These are phyloP conservation scores for Heloderma charlesbogerti DNA, from an alignment of 2,113 vertebrate genomes.

Conservation along the genomic window DNA sequence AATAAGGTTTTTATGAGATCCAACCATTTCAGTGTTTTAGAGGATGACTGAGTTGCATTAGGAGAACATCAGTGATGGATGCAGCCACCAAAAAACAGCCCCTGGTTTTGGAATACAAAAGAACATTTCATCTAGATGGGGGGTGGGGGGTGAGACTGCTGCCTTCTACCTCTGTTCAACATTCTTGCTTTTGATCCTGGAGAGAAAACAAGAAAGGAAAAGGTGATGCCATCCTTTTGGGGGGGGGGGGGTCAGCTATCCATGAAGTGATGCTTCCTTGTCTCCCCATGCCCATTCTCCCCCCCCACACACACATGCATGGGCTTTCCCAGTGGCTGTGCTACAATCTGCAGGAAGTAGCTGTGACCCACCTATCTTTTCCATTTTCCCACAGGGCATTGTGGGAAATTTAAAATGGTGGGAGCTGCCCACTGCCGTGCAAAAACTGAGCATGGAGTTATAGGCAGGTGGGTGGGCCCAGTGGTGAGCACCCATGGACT, in stretches of 20 bases:
- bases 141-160: neutral
- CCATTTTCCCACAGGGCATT: neutral
- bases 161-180: neutral
- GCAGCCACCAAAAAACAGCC: neutral
- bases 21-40: slow-evolving; percentile 43
- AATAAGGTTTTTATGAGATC: slow-evolving; percentile 58
- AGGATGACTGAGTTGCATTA: slow-evolving; percentile 28
- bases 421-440: neutral
- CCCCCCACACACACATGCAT: neutral
- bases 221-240: neutral
- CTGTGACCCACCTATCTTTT: neutral
- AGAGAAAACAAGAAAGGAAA: neutral
- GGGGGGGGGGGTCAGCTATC: neutral
- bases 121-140: neutral
- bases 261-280: neutral
- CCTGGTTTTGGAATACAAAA: neutral
- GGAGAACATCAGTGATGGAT: neutral
- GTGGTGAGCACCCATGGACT: neutral
- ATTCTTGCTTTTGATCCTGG: neutral
- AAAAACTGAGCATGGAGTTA: neutral
- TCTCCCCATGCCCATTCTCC: neutral
- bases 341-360: neutral
- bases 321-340: neutral
- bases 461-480: neutral
- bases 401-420: neutral